Base-by-base conservation (phyloP, 2,113 vertebrate genomes). In the Xiphophorus hellerii region DNA sequence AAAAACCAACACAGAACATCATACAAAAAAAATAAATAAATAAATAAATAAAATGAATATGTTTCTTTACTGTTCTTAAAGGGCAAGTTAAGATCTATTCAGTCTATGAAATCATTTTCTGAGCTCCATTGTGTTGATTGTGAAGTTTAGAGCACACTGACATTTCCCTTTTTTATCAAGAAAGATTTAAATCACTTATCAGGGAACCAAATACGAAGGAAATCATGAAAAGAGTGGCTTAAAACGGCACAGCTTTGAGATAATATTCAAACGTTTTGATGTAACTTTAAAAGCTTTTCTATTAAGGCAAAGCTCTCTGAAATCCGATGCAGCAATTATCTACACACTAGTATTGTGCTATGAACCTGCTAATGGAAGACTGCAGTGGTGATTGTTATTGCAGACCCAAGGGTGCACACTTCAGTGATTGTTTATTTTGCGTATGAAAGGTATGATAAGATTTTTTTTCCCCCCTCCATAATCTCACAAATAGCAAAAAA, bases 251-350 rank as follows among this genome's bases (percentile, higher is more conserved):
- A 17, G 39, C 80, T 83, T 81, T 63, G 35, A 81, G 80, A 82
- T 84, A 42, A 63, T 84, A 85, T 69, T 81, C 17, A 79, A 71
- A 79, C 25, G 51, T 77, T 84, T 81, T 78, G 62, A 79, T 74
- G 44, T 70, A 75, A 65, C 27, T 82, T 82, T 82, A 87, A 92
- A 90, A 88, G 78, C 71, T 80, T 84, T 91, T 86, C 69, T 78
- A 82, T 75, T 82, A 82, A 63, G 70, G 51, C 65, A 35, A 48
- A 54, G 37, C 15, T 73, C 58, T 79, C 27, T 66, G 74, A 74
- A 83, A 81, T 71, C 17, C 68, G 65, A 82, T 29, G 54, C 11
- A 65, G 44, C 66, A 77, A 54, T 77, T 81, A 81, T 63, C 72
- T 71, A 29, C 22, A 73, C 37, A 68, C 42, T 22, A 51, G 69